Percentiles rank a stretch among this genome's conserved stretches.
Evolutionary conservation across 2,113 vertebrate species (phyloP).

Genomic region (Delphinapterus leucas): DNA sequence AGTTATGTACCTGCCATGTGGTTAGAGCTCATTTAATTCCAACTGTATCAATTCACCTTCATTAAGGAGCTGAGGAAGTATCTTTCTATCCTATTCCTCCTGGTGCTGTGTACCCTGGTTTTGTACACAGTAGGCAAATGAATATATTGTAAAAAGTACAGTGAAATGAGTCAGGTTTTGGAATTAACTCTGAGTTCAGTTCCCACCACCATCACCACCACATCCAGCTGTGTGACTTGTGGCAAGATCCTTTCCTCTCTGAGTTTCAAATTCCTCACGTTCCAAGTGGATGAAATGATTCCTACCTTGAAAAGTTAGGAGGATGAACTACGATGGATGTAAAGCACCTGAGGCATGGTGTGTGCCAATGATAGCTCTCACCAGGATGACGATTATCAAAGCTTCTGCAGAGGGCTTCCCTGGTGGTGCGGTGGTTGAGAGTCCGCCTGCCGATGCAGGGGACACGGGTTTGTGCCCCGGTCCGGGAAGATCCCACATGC

Average conservation of each 20-base stretch:
- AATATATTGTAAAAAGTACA: background rate
- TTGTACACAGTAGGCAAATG: background rate
- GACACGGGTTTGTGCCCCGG: no score
- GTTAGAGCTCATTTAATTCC: background rate
- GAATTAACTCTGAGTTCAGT: background rate
- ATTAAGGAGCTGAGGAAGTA: background rate
- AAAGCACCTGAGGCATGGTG: fast-evolving
- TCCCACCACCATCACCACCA: background rate
- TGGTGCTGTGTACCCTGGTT: background rate
- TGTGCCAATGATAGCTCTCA: background rate
- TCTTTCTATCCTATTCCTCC: background rate
- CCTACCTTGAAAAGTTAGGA: background rate
- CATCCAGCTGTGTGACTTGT: background rate
- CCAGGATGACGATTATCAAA: background rate
- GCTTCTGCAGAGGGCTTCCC: background rate
- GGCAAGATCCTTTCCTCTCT: background rate
- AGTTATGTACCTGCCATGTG: background rate
- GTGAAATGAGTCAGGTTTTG: background rate
- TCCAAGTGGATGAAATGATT: background rate
- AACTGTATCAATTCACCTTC: background rate
- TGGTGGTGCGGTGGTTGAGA: no score
- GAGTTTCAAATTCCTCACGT: background rate
- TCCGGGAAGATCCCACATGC: no score
- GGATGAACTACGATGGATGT: background rate
- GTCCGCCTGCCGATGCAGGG: no score